Conservation (phyloP, 2,888 invertebrate species). For the Melipona bicolor region DNA sequence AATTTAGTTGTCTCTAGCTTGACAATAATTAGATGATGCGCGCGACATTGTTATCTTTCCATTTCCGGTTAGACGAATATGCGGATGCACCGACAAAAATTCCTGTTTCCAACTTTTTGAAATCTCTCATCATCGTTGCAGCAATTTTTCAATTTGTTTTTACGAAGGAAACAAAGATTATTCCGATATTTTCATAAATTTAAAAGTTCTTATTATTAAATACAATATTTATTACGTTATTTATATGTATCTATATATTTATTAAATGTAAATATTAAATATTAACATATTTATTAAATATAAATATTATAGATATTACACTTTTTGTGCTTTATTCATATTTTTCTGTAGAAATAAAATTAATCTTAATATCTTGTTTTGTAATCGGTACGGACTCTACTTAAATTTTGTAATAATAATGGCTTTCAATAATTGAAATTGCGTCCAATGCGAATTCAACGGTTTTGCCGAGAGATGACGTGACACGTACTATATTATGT, state of each 20-base stretch:
- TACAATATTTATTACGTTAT: too few relatives aligned
- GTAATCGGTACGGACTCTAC: not conserved
- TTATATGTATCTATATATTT: too few relatives aligned
- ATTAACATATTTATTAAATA: too few relatives aligned
- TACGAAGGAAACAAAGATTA: not conserved
- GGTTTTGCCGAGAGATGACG: conserved; percentile 25
- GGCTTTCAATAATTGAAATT: not conserved
- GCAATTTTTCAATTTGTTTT: not conserved
- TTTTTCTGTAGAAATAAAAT: not conserved
- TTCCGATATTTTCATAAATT: not conserved
- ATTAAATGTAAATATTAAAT: too few relatives aligned
- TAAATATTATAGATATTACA: not conserved
- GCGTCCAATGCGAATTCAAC: not conserved
- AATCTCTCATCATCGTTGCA: not conserved
- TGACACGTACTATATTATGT: conserved; percentile 9
- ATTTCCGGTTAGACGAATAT: conserved; percentile 51
- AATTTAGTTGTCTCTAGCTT: not conserved
- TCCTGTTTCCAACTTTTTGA: not conserved
- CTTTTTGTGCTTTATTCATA: not conserved
- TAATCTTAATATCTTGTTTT: not conserved
- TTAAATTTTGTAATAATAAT: not conserved
- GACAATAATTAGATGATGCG: conserved; percentile 33
- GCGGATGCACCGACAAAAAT: not conserved
- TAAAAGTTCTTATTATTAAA: not conserved
- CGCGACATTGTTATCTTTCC: conserved; percentile 48